Evolutionary conservation across 2,113 vertebrate species (phyloP).

Genomic region (Aegotheles bennettii): DNA sequence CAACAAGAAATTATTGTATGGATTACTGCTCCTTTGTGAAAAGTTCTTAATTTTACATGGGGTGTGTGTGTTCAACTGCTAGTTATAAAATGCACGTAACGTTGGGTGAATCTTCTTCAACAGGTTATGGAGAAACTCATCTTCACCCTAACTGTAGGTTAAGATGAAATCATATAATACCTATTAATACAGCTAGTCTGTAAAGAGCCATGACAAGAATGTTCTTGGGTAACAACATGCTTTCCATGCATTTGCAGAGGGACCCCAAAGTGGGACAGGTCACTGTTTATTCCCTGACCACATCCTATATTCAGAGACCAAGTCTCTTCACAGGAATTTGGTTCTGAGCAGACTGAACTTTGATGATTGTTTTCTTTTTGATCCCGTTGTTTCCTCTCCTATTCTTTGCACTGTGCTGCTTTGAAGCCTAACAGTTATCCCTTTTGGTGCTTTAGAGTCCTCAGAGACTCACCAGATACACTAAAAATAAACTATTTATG

Average conservation of each 20-base stretch:
- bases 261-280: background rate
- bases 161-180: too few relatives aligned
- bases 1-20: background rate
- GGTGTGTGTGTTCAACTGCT: too few relatives aligned
- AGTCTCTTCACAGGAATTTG: background rate
- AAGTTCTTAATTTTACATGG: background rate
- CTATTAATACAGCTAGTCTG: too few relatives aligned
- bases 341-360: background rate
- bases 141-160: too few relatives aligned
- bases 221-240: background rate
- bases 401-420: background rate
- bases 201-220: background rate
- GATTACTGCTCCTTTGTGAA: background rate
- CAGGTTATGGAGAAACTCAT: background rate
- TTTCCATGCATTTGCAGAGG: background rate
- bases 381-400: background rate
- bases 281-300: background rate
- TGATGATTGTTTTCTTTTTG: background rate
- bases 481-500: background rate
- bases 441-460: background rate
- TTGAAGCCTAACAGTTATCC: background rate
- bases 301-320: background rate
- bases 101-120: background rate
- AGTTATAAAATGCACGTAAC: background rate
- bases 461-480: background rate